These are phyloP conservation scores for Dallia pectoralis DNA, from an alignment of 2,797 vertebrate genomes.

Conservation along the genomic window DNA sequence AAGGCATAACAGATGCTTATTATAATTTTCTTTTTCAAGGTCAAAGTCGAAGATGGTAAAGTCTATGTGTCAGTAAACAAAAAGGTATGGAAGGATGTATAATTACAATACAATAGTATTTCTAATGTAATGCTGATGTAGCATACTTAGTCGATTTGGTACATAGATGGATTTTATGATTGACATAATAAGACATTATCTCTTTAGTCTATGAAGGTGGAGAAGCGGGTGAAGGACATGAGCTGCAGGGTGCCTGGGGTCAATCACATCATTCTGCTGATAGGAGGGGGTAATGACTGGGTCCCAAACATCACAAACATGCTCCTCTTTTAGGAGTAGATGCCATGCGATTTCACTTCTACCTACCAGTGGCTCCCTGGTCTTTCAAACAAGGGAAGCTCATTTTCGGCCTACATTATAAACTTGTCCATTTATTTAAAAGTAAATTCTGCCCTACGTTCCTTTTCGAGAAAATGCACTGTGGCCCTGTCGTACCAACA, in stretches of 20 bases:
- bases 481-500: too few species aligned
- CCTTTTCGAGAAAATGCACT: too few species aligned
- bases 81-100: conserved; percentile 65
- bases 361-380: too few species aligned
- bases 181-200: background rate
- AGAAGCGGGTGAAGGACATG: conserved; percentile 75
- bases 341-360: background rate
- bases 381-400: too few species aligned
- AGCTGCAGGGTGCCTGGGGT: conserved; percentile 48
- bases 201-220: conserved; percentile 50
- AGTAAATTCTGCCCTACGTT: too few species aligned
- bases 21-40: conserved; percentile 62
- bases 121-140: background rate
- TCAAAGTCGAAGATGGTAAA: conserved; percentile 75
- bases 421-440: too few species aligned
- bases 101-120: background rate
- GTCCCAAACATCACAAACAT: background rate
- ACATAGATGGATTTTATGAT: background rate
- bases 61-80: conserved; percentile 77
- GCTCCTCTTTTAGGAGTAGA: background rate
- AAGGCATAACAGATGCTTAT: conserved; percentile 1
- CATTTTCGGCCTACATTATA: too few species aligned
- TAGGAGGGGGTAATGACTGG: conserved; percentile 75
- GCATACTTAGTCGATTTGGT: background rate
- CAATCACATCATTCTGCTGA: conserved; percentile 66